phyloP scores from a whole-genome alignment of 2,797 vertebrate species.

The Betta splendens region DNA sequence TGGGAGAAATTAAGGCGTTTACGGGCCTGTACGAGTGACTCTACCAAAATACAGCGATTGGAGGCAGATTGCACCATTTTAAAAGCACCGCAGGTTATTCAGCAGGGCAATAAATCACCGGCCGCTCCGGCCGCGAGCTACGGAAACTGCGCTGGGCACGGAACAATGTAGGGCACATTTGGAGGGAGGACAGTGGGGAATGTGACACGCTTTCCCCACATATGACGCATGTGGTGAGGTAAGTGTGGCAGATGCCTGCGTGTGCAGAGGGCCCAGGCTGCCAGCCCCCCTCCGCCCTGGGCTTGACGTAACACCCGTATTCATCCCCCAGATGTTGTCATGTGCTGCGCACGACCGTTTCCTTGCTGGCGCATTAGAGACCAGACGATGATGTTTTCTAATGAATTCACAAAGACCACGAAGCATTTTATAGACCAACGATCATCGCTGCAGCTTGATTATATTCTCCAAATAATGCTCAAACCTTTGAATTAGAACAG shows the following conservation, averaged over 20 bases:
- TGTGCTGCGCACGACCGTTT: conserved; percentile 19
- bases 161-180: conserved; percentile 45
- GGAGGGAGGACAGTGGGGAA: conserved; percentile 52
- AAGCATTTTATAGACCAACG: no score
- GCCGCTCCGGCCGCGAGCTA: neutral
- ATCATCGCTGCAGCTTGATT: no score
- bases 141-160: conserved; percentile 8
- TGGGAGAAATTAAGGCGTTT: neutral
- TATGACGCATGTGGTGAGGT: conserved; percentile 80
- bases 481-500: no score
- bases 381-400: no score
- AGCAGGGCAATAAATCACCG: neutral
- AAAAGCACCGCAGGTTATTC: neutral
- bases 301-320: conserved; percentile 58
- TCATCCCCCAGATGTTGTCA: conserved; percentile 56
- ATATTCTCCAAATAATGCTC: no score
- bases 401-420: no score
- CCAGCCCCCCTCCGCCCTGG: conserved; percentile 60
- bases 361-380: conserved; percentile 52
- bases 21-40: conserved; percentile 20
- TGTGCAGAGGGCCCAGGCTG: conserved; percentile 74
- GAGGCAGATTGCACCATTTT: neutral
- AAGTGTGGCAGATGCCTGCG: conserved; percentile 76
- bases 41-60: conserved; percentile 12
- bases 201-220: conserved; percentile 58